Evolutionary conservation across 2,888 invertebrate genomes (phyloP), one percentile per base, ranked within the genome.

Genomic region (Euphydryas editha): DNA sequence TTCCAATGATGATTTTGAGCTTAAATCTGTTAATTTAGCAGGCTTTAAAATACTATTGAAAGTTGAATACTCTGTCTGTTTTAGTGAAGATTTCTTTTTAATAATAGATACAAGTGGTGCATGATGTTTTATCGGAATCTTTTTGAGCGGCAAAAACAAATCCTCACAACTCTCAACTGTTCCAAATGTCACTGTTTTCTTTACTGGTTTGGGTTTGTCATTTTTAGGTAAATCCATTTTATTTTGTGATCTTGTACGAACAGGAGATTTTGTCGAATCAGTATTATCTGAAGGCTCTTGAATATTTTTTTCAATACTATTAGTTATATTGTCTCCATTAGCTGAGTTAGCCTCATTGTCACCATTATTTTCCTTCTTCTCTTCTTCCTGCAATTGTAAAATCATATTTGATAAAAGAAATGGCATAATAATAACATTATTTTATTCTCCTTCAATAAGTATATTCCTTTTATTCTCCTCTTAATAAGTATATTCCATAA

Each of bases 151-250:
- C 72, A 94, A 90, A 75, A 93, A 88, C 70, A 89, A 91, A 78
- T 94, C 94, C 82, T 94, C 94, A 81, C 94, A 94, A 71, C 94
- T 94, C 79, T 94, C 94, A 66, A 94, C 93, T 74, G 93, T 94
- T 71, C 94, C 94, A 84, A 95, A 95, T 61, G 94, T 94, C 21
- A 95, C 95, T 55, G 94, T 94, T 87, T 95, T 95, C 83, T 94
- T 94, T 65, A 93, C 87, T 76, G 90, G 88, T 83, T 90, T 91
- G n/a, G 85, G 84, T 82, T 92, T 90, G 55, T 92, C 88, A 71
- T 77, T 80, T 78, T 89, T 92, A 30, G 76, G 74, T 62, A 88
- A 85, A 69, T 93, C 93, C 93, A 93, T 93, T 86, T 93, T 92
- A 77, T 92, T 92, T 75, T 92, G 92, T 75, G 92, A 92, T 76